These are phyloP conservation scores for Columba livia DNA, from an alignment of 2,113 vertebrate species.

Conservation along the genomic window DNA sequence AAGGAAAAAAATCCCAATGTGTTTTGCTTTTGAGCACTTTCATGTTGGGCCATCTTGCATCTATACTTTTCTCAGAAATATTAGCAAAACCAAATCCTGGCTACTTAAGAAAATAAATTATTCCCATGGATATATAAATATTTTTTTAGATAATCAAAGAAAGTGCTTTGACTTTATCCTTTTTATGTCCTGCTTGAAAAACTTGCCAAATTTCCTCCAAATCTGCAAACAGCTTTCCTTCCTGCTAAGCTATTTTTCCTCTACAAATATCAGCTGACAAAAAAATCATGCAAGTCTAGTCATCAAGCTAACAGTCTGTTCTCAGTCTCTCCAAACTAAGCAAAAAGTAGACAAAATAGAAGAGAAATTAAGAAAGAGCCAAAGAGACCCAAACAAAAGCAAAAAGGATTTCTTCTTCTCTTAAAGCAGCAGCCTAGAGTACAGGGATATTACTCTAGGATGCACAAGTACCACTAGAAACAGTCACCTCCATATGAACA, in stretches of 20 bases:
- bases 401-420: not conserved
- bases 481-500: constrained; percentile 19
- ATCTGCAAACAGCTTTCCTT: constrained; percentile 26
- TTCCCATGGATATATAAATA: not conserved
- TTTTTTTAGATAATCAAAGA: not conserved
- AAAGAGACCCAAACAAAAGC: not conserved
- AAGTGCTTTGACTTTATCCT: not conserved
- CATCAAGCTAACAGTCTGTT: constrained; percentile 15
- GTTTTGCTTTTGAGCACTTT: not conserved
- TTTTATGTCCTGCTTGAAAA: constrained; percentile 26
- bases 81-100: not conserved
- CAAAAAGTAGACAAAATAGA: constrained; percentile 12
- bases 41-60: not conserved
- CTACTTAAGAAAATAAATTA: not conserved
- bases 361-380: constrained; percentile 1
- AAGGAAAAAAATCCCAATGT: fast-evolving
- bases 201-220: constrained; percentile 41
- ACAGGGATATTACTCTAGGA: not conserved
- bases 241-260: constrained; percentile 44
- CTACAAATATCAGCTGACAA: constrained; percentile 54
- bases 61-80: not conserved
- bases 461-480: constrained; percentile 29
- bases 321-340: not conserved
- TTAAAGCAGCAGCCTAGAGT: not conserved
- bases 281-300: constrained; percentile 36